A percentile compares a stretch with the other conserved stretches of the same genome.
Evolutionary conservation across 2,113 vertebrate species (phyloP).

Genomic region (Recurvirostra avosetta): DNA sequence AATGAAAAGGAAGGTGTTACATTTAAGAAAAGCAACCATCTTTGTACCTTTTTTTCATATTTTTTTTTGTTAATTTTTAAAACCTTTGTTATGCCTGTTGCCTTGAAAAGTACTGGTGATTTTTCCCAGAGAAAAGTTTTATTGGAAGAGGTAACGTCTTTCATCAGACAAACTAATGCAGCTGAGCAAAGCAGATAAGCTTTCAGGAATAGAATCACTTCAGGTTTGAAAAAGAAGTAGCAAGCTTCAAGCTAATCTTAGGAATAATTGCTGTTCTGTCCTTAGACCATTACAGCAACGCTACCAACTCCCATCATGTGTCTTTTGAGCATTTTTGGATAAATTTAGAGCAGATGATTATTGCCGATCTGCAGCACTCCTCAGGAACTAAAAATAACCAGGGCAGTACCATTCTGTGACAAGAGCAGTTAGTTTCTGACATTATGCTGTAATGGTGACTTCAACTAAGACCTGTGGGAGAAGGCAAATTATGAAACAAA

Average conservation of each 20-base stretch:
- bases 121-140: background rate
- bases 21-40: background rate
- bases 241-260: constrained; percentile 7
- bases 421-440: constrained; percentile 11
- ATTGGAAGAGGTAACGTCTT: background rate
- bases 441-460: background rate
- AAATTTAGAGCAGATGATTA: constrained; percentile 16
- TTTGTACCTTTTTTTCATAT: background rate
- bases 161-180: background rate
- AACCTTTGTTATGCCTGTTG: background rate
- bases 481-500: background rate
- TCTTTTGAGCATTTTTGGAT: constrained; percentile 31
- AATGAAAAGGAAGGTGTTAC: background rate
- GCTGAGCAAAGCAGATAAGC: background rate
- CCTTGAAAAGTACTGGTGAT: background rate
- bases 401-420: background rate
- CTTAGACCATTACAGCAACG: background rate
- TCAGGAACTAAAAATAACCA: constrained; percentile 35
- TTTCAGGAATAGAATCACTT: background rate
- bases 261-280: constrained; percentile 44
- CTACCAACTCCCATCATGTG: background rate
- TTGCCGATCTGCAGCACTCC: constrained; percentile 31
- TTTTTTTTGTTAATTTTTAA: background rate
- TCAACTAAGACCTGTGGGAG: constrained; percentile 1
- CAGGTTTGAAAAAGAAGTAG: background rate